Conservation (phyloP, 2,113 vertebrate genomes). For the Turdus rufiventris region DNA sequence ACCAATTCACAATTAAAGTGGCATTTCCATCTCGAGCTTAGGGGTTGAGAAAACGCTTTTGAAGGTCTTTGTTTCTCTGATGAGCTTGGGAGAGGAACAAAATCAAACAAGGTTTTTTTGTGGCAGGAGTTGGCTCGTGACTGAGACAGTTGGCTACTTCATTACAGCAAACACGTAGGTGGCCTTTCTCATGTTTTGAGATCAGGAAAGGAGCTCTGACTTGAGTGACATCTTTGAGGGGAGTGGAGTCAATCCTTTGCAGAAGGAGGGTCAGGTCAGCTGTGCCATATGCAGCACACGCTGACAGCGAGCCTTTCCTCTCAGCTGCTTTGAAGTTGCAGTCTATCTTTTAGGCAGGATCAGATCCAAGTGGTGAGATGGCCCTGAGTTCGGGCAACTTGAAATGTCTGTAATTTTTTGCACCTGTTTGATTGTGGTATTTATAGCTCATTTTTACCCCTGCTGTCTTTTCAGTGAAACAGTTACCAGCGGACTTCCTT, state of each 20-base stretch:
- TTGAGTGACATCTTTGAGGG: background rate
- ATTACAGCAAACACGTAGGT: slow-evolving; percentile 28
- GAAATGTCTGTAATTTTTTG: background rate
- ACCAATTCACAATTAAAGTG: background rate
- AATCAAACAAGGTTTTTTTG: background rate
- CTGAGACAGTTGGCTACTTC: slow-evolving; percentile 22
- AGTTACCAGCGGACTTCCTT: background rate
- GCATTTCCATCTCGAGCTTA: slow-evolving; percentile 7
- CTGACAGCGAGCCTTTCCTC: background rate
- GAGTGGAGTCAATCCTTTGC: background rate
- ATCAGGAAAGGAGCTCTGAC: slow-evolving; percentile 4
- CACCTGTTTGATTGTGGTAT: background rate
- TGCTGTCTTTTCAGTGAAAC: background rate
- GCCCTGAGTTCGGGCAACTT: background rate
- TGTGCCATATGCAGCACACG: background rate
- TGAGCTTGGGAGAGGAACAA: background rate
- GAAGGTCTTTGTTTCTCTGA: background rate
- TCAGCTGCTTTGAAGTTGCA: background rate
- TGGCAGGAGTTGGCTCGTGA: background rate
- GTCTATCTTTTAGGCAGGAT: background rate
- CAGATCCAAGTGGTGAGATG: background rate
- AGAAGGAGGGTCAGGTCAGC: background rate
- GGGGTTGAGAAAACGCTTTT: background rate
- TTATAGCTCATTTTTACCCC: background rate
- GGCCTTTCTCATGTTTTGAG: slow-evolving; percentile 8